A percentile compares a stretch with the other conserved stretches of the same genome.
Conservation (phyloP, 2,888 invertebrate genomes). For the Drosophila vallismaia region DNA sequence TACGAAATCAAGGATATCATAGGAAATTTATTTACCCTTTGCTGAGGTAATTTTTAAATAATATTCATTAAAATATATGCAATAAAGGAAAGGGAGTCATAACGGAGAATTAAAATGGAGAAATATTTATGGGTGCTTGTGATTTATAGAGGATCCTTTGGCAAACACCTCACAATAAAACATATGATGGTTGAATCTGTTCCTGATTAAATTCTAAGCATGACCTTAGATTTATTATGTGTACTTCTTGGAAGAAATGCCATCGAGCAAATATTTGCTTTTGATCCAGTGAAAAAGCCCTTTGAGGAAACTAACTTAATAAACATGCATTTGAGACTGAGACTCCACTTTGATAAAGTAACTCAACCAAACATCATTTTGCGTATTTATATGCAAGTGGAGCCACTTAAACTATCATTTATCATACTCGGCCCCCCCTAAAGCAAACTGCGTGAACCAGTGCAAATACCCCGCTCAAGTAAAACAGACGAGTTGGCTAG, state of each 20-base stretch:
- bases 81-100: constrained; percentile 14
- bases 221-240: neutral
- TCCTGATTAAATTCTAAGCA: neutral
- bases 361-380: neutral
- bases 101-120: constrained; percentile 3
- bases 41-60: constrained; percentile 17
- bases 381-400: constrained; percentile 13
- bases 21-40: constrained; percentile 24
- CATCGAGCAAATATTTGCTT: neutral
- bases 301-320: neutral
- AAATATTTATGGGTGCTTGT: constrained; percentile 15
- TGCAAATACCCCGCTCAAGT: constrained; percentile 30
- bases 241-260: neutral
- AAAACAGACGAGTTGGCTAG: constrained; percentile 41
- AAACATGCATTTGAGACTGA: neutral
- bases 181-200: neutral
- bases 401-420: constrained; percentile 22
- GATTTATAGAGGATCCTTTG: neutral
- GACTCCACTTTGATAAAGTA: neutral
- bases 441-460: constrained; percentile 15
- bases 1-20: constrained; percentile 22
- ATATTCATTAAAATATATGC: constrained; percentile 18
- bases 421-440: constrained; percentile 27
- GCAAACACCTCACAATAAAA: neutral
- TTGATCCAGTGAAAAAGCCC: constrained; percentile 1